These are phyloP conservation scores for Criorhina ranunculi DNA, from an alignment of 2,888 invertebrate genomes.

Conservation along the genomic window DNA sequence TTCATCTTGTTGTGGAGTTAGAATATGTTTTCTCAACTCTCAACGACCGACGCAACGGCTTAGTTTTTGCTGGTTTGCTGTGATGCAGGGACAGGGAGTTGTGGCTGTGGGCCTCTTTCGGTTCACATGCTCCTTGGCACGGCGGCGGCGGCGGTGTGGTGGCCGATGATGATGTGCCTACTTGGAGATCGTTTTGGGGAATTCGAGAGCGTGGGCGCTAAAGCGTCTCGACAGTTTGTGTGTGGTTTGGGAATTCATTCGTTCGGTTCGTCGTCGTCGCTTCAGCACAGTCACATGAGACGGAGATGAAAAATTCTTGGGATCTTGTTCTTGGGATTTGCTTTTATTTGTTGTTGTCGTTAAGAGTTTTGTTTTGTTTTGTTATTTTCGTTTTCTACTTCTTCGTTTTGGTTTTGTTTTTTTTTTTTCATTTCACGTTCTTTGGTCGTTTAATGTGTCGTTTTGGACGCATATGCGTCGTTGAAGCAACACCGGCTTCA, in stretches of 20 bases:
- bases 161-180: constrained; percentile 73
- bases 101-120: constrained; percentile 53
- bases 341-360: constrained; percentile 68
- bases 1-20: constrained; percentile 67
- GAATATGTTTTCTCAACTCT: constrained; percentile 52
- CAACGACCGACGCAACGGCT: constrained; percentile 34
- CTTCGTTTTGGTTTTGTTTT: constrained; percentile 1
- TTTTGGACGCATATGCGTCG: constrained; percentile 68
- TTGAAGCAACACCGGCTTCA: constrained; percentile 46
- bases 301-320: constrained; percentile 65
- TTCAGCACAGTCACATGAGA: constrained; percentile 56
- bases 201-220: constrained; percentile 76
- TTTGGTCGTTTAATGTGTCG: constrained; percentile 60
- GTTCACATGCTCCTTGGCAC: constrained; percentile 75
- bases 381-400: constrained; percentile 15
- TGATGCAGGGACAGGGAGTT: constrained; percentile 37
- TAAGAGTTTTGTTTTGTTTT: constrained; percentile 46
- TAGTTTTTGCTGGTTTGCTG: constrained; percentile 20
- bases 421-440: constrained; percentile 45
- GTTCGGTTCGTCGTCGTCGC: constrained; percentile 34
- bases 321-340: constrained; percentile 71
- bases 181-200: constrained; percentile 73
- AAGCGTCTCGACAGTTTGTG: constrained; percentile 77
- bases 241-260: constrained; percentile 75
- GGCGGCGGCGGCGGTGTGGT: constrained; percentile 49